Percentiles rank a stretch among this genome's conserved stretches.
Evolutionary conservation across 2,113 vertebrate genomes (phyloP).

Genomic region (Hoplias malabaricus): DNA sequence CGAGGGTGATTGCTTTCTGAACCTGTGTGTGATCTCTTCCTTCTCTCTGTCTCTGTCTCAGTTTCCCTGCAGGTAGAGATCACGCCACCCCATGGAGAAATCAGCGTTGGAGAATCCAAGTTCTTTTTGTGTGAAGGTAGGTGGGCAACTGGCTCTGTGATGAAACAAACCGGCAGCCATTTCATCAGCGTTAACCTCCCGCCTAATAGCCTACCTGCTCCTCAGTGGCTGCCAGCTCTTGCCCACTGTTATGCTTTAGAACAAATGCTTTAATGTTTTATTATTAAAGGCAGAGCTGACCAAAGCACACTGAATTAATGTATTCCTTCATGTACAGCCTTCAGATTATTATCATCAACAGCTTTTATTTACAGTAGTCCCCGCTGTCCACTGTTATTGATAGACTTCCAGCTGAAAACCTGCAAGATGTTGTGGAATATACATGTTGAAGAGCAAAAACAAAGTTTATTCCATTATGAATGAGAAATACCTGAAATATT

Average conservation of each 20-base stretch:
- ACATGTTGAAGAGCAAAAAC: constrained; percentile 3
- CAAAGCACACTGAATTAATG: neutral
- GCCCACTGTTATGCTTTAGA: neutral
- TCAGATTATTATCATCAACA: neutral
- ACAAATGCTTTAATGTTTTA: neutral
- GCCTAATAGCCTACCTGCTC: constrained; percentile 18
- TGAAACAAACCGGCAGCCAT: constrained; percentile 21
- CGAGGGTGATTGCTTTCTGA: neutral
- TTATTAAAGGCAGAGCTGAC: neutral
- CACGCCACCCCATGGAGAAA: constrained; percentile 90
- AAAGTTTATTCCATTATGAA: constrained; percentile 32
- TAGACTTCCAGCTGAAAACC: neutral
- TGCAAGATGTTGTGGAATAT: constrained; percentile 7
- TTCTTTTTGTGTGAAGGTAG: constrained; percentile 97
- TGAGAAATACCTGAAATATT: constrained; percentile 35
- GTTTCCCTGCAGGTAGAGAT: constrained; percentile 93
- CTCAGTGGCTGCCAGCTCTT: constrained; percentile 9
- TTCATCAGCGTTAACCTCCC: constrained; percentile 19
- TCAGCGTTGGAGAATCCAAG: constrained; percentile 96
- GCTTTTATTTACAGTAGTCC: neutral
- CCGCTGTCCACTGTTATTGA: neutral
- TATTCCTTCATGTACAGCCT: constrained; percentile 8
- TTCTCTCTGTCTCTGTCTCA: constrained; percentile 57
- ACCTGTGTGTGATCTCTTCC: constrained; percentile 36
- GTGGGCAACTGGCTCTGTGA: constrained; percentile 27